Conservation (phyloP, 1,140 invertebrate species). For the Drosophila chauvacae region DNA sequence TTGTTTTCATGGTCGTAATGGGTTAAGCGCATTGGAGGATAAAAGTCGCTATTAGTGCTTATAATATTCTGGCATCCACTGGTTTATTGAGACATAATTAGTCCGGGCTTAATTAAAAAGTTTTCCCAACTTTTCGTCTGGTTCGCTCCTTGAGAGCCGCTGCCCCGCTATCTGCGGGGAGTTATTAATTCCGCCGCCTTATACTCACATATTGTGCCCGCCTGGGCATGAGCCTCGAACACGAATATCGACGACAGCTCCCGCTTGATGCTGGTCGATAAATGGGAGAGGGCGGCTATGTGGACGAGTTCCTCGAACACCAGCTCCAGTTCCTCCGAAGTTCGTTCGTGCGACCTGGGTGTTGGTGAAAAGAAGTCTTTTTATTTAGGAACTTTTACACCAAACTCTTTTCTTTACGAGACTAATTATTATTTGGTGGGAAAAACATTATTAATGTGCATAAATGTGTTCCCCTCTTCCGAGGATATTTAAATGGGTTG, state of each 20-base stretch:
- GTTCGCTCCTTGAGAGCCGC: conserved; percentile 3
- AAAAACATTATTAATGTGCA: background rate
- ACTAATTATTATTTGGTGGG: background rate
- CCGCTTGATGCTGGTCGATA: conserved; percentile 93
- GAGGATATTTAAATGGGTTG: background rate
- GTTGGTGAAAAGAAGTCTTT: background rate
- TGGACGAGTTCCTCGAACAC: conserved; percentile 94
- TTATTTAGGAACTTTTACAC: background rate
- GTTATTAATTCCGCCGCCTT: conserved; percentile 15
- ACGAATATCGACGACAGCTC: conserved; percentile 92
- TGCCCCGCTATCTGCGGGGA: conserved; percentile 12
- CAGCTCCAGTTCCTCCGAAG: conserved; percentile 91
- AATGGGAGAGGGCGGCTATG: conserved; percentile 92
- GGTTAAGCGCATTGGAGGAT: conserved; percentile 25
- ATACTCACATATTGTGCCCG: conserved; percentile 91
- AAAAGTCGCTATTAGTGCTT: conserved; percentile 34
- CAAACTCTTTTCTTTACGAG: too few relatives aligned
- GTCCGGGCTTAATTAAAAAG: conserved; percentile 56
- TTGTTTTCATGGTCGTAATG: conserved; percentile 18
- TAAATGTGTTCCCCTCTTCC: background rate
- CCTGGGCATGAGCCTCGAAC: conserved; percentile 92
- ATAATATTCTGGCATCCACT: conserved; percentile 7
- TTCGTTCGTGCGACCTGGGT: conserved; percentile 89
- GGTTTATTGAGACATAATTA: conserved; percentile 58
- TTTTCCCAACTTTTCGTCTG: conserved; percentile 34